Base-by-base conservation (phyloP, 2,888 invertebrate genomes). In the Eupithecia tripunctaria region DNA sequence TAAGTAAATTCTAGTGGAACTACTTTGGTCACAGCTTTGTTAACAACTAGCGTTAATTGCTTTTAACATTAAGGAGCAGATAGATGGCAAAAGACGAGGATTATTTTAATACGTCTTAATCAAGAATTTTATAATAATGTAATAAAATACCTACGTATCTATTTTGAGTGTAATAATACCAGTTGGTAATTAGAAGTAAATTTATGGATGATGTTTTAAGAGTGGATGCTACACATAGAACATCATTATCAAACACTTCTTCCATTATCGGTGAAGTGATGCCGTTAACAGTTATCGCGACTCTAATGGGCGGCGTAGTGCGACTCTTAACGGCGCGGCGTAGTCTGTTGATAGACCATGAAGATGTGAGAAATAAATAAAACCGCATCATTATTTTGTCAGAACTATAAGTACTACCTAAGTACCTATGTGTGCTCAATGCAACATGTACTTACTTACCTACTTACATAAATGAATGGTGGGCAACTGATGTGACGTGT, bases 1-100 rank as follows among this genome's bases (percentile, higher is more conserved):
- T 98, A 92, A 97, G 97, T 86, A 76, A 36, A 41, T 27, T 68
- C 29, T 68, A 71, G 62, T 63, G 62, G 18, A 74, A 27, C 67
- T 41, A 69, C 43, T 66, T 67, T 32, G 25, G 68, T 62, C 41
- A 38, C 25, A 21, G 43, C 38, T 65, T 21, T 38, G 32, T 32
- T 32, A 60, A 63, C n/a, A 8, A 14, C 29, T 29, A 32, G 36
- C 29, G 29, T 29, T 63, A 36, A 63, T 63, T 63, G 62, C 29
- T 63, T 63, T 36, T 63, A 63, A 32, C 32, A 56, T 56, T 25
- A 56, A 14, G 56, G 14, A 25, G 25, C 14, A 25, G 56, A 56
- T 56, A 36, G 12, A 21, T 51, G 47, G 47, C n/a, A 51, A 25
- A 21, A 21, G 21, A 51, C 12, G 51, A 51, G 51, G 21, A 51